Evolutionary conservation across 2,113 vertebrate genomes (phyloP).

Genomic region (Platysternon megacephalum): DNA sequence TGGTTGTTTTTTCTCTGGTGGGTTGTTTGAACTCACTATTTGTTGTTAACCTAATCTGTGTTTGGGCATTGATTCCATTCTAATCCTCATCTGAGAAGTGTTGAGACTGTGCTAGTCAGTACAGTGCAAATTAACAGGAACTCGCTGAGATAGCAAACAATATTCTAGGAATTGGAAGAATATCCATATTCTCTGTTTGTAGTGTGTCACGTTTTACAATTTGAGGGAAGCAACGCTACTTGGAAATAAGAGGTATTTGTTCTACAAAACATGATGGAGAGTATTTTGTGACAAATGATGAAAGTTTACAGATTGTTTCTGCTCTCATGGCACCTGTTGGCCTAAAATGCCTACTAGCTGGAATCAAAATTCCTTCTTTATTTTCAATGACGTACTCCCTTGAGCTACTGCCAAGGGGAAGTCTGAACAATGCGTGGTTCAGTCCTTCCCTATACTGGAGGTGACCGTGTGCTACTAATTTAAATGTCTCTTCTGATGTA

Average conservation of each 20-base stretch:
- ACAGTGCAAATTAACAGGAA: background rate
- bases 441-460: background rate
- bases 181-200: background rate
- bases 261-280: background rate
- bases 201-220: fast-evolving
- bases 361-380: fast-evolving
- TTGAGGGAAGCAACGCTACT: background rate
- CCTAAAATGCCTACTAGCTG: fast-evolving
- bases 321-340: background rate
- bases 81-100: background rate
- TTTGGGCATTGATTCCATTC: background rate
- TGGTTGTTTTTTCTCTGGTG: background rate
- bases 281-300: background rate
- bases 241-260: background rate
- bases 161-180: background rate
- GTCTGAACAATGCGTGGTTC: background rate
- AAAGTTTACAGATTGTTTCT: background rate
- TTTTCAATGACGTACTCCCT: background rate
- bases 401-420: background rate
- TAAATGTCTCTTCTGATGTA: fast-evolving
- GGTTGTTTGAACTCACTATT: background rate
- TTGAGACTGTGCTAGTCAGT: background rate
- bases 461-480: background rate
- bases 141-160: background rate
- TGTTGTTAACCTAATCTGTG: background rate